A percentile compares a stretch with the other conserved stretches of the same genome.
Conservation (phyloP, 2,113 vertebrate genomes). For the Opisthocomus hoazin region DNA sequence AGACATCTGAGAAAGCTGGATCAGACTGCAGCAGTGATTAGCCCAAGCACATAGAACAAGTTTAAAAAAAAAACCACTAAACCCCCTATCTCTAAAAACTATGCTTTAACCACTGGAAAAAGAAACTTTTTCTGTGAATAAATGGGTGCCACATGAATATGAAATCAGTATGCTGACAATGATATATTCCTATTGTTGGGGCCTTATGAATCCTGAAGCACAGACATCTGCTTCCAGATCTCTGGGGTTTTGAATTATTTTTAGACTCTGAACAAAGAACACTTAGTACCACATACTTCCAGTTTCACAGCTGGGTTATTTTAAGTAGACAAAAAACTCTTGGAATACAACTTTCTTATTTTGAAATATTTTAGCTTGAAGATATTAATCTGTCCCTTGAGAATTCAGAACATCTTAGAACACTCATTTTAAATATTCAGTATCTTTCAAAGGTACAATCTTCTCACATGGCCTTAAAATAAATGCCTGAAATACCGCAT, state of each 20-base stretch:
- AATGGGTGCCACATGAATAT: neutral
- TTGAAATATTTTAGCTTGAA: slow-evolving; percentile 33
- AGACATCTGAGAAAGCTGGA: neutral
- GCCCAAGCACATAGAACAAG: neutral
- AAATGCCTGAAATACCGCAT: neutral
- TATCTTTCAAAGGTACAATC: neutral
- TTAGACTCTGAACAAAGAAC: slow-evolving; percentile 60
- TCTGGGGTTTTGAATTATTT: slow-evolving; percentile 43
- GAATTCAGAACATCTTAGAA: slow-evolving; percentile 9
- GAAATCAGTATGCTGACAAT: neutral
- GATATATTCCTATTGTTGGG: neutral
- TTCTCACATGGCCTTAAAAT: neutral
- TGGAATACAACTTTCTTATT: slow-evolving; percentile 17
- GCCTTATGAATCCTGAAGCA: slow-evolving; percentile 6
- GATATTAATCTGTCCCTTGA: neutral
- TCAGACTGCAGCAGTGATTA: neutral
- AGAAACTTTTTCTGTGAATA: neutral
- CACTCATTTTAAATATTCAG: neutral
- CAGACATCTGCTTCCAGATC: slow-evolving; percentile 55
- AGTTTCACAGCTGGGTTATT: slow-evolving; percentile 57
- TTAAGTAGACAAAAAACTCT: slow-evolving; percentile 23
- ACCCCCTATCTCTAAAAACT: neutral
- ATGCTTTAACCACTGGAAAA: neutral
- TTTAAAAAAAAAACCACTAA: neutral
- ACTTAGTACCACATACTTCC: slow-evolving; percentile 50